Percentiles rank a stretch among this genome's conserved stretches.
Evolutionary conservation across 2,797 vertebrate species (phyloP).

Genomic region (Parauchenoglanis punctatus): DNA sequence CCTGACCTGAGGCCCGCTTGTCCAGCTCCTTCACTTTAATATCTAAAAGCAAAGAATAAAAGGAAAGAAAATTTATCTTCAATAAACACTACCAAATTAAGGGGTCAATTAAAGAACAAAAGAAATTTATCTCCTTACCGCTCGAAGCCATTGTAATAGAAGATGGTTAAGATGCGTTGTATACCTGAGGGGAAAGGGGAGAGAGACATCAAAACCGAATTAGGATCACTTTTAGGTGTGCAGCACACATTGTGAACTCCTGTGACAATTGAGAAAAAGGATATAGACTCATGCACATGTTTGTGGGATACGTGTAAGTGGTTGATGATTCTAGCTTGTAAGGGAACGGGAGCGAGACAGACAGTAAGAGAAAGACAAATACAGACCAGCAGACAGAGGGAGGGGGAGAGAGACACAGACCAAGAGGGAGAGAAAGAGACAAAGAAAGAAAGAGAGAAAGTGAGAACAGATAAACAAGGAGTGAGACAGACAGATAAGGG

Average conservation of each 20-base stretch:
- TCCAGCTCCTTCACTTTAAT: constrained; percentile 94
- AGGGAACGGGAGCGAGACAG: not conserved
- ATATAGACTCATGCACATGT: not conserved
- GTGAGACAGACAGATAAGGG: too few relatives aligned
- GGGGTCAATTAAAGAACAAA: not conserved
- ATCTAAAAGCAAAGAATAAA: constrained; percentile 68
- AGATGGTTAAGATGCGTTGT: not conserved
- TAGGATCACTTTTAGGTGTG: not conserved
- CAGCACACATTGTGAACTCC: not conserved
- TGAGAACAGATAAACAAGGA: too few relatives aligned
- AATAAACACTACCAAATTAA: not conserved
- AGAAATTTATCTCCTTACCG: constrained; percentile 35
- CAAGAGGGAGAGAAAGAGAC: too few relatives aligned
- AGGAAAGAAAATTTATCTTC: not conserved
- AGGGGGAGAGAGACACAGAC: not conserved
- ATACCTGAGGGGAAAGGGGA: constrained; percentile 20
- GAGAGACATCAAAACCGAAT: not conserved
- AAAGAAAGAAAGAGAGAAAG: too few relatives aligned
- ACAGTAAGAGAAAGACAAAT: not conserved
- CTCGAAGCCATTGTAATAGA: constrained; percentile 47
- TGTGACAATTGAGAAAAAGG: not conserved
- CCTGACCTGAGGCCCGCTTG: constrained; percentile 93
- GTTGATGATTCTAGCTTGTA: not conserved
- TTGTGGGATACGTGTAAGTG: not conserved
- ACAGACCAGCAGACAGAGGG: not conserved